These are phyloP conservation scores for Cheilosia pagana DNA, from an alignment of 2,888 invertebrate genomes.

Conservation along the genomic window DNA sequence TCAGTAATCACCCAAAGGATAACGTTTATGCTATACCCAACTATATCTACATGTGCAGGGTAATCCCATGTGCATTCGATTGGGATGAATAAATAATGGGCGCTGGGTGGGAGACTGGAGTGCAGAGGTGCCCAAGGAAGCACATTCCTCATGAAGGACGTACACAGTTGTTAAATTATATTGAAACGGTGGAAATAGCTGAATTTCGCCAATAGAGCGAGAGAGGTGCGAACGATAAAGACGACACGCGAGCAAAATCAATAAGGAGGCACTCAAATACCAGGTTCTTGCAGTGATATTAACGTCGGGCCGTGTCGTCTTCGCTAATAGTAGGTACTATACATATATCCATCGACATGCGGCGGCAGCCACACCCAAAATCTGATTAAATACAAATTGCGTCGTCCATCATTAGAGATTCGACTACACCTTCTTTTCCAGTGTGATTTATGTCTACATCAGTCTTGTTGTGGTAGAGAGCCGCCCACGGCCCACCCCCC, in stretches of 20 bases:
- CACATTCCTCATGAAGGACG: conserved; percentile 37
- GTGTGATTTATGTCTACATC: conserved; percentile 26
- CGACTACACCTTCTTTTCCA: conserved; percentile 19
- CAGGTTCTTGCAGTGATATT: conserved; percentile 43
- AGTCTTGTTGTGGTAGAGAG: neutral
- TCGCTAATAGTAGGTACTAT: conserved; percentile 29
- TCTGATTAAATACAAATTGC: conserved; percentile 52
- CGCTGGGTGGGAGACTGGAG: neutral
- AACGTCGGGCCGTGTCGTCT: conserved; percentile 31
- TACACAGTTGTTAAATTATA: conserved; percentile 54
- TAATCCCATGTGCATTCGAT: conserved; percentile 66
- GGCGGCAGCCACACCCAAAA: conserved; percentile 69
- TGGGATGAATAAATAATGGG: conserved; percentile 68
- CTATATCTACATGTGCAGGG: conserved; percentile 34
- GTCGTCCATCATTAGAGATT: conserved; percentile 34
- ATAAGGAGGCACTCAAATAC: conserved; percentile 57
- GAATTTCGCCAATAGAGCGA: conserved; percentile 55
- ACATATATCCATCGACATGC: conserved; percentile 23
- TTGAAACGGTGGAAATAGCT: conserved; percentile 55
- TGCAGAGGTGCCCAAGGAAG: conserved; percentile 6
- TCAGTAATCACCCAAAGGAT: conserved; percentile 64
- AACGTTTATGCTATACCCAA: conserved; percentile 46
- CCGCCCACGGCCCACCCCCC: neutral
- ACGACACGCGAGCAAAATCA: conserved; percentile 54
- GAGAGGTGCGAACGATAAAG: conserved; percentile 53